Evolutionary conservation across 2,113 vertebrate genomes (phyloP), one percentile per base, ranked within the genome.

Genomic region (Eleginops maclovinus): DNA sequence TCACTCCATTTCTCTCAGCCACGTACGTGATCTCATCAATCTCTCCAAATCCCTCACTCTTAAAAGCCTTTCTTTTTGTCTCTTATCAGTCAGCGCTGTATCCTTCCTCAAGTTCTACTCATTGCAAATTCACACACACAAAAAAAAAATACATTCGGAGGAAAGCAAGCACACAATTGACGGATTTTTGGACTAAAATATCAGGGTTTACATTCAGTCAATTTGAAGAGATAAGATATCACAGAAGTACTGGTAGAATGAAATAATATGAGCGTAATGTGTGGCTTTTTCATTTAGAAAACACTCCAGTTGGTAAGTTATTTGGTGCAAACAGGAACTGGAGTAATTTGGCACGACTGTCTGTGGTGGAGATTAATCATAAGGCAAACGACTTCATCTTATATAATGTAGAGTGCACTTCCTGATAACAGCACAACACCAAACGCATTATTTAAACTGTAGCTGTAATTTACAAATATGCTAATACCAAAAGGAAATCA

Each of bases 21-120:
- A 0, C 4, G 22, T 64, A 66, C 56, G 26, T 71, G 71, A 73
- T 75, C 62, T 82, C 72, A 81, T 82, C 72, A 76, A 56, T 76
- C 82, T 72, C 73, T 50, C 61, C 70, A 46, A 71, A 44, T 50
- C 58, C n/a, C 56, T 62, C 43, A 3, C 59, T 73, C 70, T 60
- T 47, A 66, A 79, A 82, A 72, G 22, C 21, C 43, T 46, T 77
- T 46, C 49, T 61, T 59, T 49, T 16, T 49, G 0, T 68, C 28
- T 67, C 46, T 64, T 54, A 21, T 55, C 40, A 43, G 40, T 56
- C 58, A 9, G 49, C 17, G 9, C 51, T 24, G 41, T 17, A 19
- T 70, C 62, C 60, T 68, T 55, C 12, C 6, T 46, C 50, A 55
- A n/a, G 44, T 71, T 65, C 31, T 9, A 0, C 19, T 58, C 62